A percentile compares a stretch with the other conserved stretches of the same genome.
Conservation (phyloP, 2,797 vertebrate species). For the Pipistrellus pygmaeus region DNA sequence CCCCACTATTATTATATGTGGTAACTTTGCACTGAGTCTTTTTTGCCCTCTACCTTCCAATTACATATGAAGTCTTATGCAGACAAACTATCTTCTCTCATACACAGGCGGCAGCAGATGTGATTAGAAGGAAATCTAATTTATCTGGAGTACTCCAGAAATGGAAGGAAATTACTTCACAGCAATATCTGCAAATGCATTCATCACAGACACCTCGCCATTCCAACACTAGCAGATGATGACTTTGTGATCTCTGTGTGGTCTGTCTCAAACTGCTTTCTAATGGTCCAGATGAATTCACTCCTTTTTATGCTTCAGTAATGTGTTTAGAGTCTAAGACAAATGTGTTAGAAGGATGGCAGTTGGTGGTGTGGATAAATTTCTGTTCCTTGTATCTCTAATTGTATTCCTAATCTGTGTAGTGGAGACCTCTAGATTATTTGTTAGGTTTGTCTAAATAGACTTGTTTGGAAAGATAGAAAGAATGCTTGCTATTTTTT, state of each 20-base stretch:
- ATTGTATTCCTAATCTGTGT: background rate
- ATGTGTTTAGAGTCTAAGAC: constrained; percentile 52
- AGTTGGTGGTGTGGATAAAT: background rate
- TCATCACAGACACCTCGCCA: constrained; percentile 87
- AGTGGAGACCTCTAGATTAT: background rate
- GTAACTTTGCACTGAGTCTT: constrained; percentile 74
- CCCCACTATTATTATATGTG: constrained; percentile 67
- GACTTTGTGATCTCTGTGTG: constrained; percentile 86
- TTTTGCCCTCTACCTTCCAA: constrained; percentile 66
- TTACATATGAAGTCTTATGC: constrained; percentile 79
- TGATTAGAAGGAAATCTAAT: constrained; percentile 91
- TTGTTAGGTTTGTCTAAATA: background rate
- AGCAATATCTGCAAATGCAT: constrained; percentile 90
- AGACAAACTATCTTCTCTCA: constrained; percentile 87
- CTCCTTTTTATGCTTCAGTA: constrained; percentile 58
- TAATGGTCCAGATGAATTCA: constrained; percentile 79
- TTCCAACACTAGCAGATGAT: constrained; percentile 83
- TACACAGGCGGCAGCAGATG: constrained; percentile 86
- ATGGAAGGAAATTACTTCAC: constrained; percentile 89
- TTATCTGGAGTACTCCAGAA: constrained; percentile 89
- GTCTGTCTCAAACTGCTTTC: constrained; percentile 85
- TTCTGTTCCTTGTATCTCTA: constrained; percentile 41
- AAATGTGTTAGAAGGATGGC: constrained; percentile 21
- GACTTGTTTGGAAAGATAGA: constrained; percentile 20
- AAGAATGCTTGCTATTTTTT: constrained; percentile 1